These are phyloP conservation scores for Steromphala cineraria DNA, from an alignment of 2,888 invertebrate species.

Conservation along the genomic window DNA sequence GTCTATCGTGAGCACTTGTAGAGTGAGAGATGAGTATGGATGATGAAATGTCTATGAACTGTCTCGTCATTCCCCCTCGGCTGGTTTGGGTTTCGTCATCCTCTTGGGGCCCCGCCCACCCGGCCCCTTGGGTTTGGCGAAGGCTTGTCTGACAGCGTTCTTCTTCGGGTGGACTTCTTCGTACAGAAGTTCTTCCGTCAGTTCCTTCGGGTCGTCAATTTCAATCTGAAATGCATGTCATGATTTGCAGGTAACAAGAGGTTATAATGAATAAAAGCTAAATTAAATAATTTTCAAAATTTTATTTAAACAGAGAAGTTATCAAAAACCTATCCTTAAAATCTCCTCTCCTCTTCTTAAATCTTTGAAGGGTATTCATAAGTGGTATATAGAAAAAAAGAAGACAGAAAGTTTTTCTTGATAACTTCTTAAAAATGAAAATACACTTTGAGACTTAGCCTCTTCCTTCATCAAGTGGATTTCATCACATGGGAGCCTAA, in stretches of 20 bases:
- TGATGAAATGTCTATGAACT: not conserved
- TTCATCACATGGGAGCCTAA: too few species aligned
- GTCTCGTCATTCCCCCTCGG: not conserved
- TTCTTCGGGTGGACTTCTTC: constrained; percentile 97
- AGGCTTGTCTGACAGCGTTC: constrained; percentile 76
- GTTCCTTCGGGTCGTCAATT: constrained; percentile 91
- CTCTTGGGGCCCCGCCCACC: constrained; percentile 89
- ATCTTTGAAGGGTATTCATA: too few species aligned
- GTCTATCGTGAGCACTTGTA: too few species aligned
- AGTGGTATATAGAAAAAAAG: not conserved
- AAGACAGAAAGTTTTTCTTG: too few species aligned
- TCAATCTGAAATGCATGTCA: constrained; percentile 82
- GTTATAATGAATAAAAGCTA: not conserved
- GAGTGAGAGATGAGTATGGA: too few species aligned
- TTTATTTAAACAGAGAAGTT: too few species aligned
- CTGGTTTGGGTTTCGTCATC: constrained; percentile 38
- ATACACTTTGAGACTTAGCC: too few species aligned
- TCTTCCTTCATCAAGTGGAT: too few species aligned
- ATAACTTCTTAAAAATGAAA: too few species aligned
- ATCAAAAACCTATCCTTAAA: too few species aligned
- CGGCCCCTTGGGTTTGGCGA: constrained; percentile 97
- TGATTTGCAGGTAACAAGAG: not conserved
- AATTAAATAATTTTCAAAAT: too few species aligned
- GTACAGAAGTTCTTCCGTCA: constrained; percentile 91
- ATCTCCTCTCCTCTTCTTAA: too few species aligned